phyloP scores from a whole-genome alignment of 2,888 invertebrate species.

The Diaperis boleti region DNA sequence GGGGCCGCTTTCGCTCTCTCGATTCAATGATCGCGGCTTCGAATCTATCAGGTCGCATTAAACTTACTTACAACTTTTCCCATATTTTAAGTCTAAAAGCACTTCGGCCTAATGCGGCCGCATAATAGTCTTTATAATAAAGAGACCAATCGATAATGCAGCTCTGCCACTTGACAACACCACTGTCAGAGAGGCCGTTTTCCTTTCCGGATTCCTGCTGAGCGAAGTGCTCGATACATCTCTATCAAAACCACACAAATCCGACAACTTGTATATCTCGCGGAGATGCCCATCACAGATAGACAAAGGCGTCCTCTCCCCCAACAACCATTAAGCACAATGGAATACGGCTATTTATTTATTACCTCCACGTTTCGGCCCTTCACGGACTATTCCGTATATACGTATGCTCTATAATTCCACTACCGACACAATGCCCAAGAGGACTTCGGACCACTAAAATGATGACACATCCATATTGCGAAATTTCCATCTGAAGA shows the following conservation, averaged over 20 bases:
- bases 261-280: slow-evolving; percentile 58
- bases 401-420: slow-evolving; percentile 11
- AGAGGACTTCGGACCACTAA: slow-evolving; percentile 17
- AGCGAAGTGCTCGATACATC: slow-evolving; percentile 56
- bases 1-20: slow-evolving; percentile 44
- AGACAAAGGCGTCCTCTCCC: slow-evolving; percentile 54
- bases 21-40: slow-evolving; percentile 59
- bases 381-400: slow-evolving; percentile 19
- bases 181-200: slow-evolving; percentile 17
- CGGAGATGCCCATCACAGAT: slow-evolving; percentile 52
- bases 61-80: slow-evolving; percentile 63
- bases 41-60: slow-evolving; percentile 64
- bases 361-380: slow-evolving; percentile 48
- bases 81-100: slow-evolving; percentile 62
- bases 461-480: slow-evolving; percentile 23
- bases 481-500: slow-evolving; percentile 23
- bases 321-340: slow-evolving; percentile 52
- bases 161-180: slow-evolving; percentile 24
- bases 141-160: slow-evolving; percentile 58
- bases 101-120: slow-evolving; percentile 55
- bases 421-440: slow-evolving; percentile 18
- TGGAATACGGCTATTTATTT: slow-evolving; percentile 58
- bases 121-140: slow-evolving; percentile 51
- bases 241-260: slow-evolving; percentile 58
- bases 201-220: slow-evolving; percentile 47